These are phyloP conservation scores for Poecilia wingei DNA, from an alignment of 2,797 vertebrate species.

Conservation along the genomic window DNA sequence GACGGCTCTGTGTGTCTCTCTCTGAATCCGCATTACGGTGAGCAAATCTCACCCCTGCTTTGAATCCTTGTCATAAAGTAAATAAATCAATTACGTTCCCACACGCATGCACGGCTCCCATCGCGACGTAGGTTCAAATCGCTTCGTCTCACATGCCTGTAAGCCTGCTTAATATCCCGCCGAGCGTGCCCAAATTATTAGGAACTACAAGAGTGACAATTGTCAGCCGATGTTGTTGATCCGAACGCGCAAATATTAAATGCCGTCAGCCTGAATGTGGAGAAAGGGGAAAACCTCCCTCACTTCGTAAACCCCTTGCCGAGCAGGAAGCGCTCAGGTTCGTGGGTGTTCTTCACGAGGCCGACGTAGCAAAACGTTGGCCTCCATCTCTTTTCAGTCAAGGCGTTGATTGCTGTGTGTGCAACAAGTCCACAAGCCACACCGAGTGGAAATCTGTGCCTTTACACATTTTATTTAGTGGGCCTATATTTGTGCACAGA, in stretches of 20 bases:
- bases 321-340: slow-evolving; percentile 54
- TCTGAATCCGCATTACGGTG: slow-evolving; percentile 75
- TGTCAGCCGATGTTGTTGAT: slow-evolving; percentile 67
- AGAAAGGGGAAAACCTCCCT: slow-evolving; percentile 37
- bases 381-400: slow-evolving; percentile 26
- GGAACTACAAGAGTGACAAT: slow-evolving; percentile 66
- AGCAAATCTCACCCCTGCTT: slow-evolving; percentile 79
- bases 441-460: slow-evolving; percentile 5
- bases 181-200: slow-evolving; percentile 76
- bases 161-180: slow-evolving; percentile 76
- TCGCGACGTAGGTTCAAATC: slow-evolving; percentile 66
- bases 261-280: slow-evolving; percentile 50
- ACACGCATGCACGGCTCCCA: slow-evolving; percentile 51
- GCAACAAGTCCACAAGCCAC: slow-evolving; percentile 74
- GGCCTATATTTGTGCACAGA: slow-evolving; percentile 12
- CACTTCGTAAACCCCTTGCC: slow-evolving; percentile 53
- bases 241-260: slow-evolving; percentile 47
- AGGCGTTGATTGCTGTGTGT: slow-evolving; percentile 47
- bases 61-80: slow-evolving; percentile 77
- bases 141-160: slow-evolving; percentile 71
- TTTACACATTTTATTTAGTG: slow-evolving; percentile 18
- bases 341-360: slow-evolving; percentile 74
- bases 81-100: slow-evolving; percentile 78
- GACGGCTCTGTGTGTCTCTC: slow-evolving; percentile 46
- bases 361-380: slow-evolving; percentile 32